These are phyloP conservation scores for Macrobrachium nipponense DNA, from an alignment of 1,140 invertebrate species.

Conservation along the genomic window DNA sequence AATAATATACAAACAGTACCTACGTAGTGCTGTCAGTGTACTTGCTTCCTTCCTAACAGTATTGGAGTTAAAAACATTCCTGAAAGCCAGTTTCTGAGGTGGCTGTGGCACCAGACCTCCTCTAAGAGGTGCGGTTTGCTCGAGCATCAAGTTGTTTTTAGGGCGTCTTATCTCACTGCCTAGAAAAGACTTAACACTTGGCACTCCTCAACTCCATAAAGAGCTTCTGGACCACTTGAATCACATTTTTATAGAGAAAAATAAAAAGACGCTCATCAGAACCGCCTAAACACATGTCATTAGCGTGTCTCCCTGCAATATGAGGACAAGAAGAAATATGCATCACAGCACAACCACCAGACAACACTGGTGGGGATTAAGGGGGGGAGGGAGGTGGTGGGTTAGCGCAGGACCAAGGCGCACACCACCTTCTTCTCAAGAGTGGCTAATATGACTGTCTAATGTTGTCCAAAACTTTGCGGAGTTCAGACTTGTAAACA, in stretches of 20 bases:
- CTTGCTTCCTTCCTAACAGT: constrained; percentile 58
- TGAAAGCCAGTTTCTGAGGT: constrained; percentile 60
- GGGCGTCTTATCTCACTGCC: constrained; percentile 12
- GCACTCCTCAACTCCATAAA: constrained; percentile 32
- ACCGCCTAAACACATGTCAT: constrained; percentile 59
- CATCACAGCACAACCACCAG: constrained; percentile 61
- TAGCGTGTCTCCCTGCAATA: constrained; percentile 58
- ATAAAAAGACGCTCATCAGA: constrained; percentile 43
- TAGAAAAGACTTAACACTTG: constrained; percentile 24
- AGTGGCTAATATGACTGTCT: constrained; percentile 41
- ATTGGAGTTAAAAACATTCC: constrained; percentile 61
- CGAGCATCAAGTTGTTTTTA: constrained; percentile 27
- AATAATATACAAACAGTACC: constrained; percentile 61
- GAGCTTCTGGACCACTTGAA: constrained; percentile 54
- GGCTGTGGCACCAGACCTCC: constrained; percentile 22
- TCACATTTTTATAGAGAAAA: constrained; percentile 46
- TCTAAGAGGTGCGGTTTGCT: constrained; percentile 27
- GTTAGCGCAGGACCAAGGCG: constrained; percentile 53
- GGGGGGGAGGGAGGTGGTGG: constrained; percentile 40
- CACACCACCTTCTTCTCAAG: constrained; percentile 53
- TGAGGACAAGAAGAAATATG: constrained; percentile 61
- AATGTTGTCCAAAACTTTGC: constrained; percentile 52
- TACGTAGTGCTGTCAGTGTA: constrained; percentile 62
- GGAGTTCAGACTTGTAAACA: constrained; percentile 58
- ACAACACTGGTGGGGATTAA: constrained; percentile 30